Percentiles rank a stretch among this genome's conserved stretches.
phyloP scores from a whole-genome alignment of 2,797 vertebrate species.

The Hoplostethus atlanticus region DNA sequence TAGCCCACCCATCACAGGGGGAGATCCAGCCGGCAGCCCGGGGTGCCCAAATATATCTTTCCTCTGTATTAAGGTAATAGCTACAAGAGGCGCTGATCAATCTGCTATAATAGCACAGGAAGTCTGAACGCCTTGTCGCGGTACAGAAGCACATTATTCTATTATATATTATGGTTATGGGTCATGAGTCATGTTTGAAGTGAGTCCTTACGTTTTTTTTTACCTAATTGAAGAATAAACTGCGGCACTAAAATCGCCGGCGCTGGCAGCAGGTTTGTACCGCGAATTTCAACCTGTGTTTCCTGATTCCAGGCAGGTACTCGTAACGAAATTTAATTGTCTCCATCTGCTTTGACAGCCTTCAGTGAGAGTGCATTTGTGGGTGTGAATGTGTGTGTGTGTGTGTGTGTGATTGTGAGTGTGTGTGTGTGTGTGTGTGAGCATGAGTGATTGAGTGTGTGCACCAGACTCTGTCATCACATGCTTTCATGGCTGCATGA shows the following conservation, averaged over 20 bases:
- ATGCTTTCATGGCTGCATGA: constrained; percentile 72
- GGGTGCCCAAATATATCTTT: constrained; percentile 64
- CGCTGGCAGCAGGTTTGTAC: constrained; percentile 12
- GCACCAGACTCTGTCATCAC: constrained; percentile 73
- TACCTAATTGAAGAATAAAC: constrained; percentile 24
- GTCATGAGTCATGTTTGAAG: constrained; percentile 13
- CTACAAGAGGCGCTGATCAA: constrained; percentile 28
- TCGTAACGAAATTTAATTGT: constrained; percentile 63
- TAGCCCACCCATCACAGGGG: constrained; percentile 56
- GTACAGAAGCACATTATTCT: not conserved
- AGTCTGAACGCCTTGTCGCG: not conserved
- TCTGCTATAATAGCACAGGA: not conserved
- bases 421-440: constrained; percentile 36
- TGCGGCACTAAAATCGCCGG: constrained; percentile 20
- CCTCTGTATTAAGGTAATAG: constrained; percentile 45
- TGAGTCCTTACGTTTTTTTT: not conserved
- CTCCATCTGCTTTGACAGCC: constrained; percentile 69
- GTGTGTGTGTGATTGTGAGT: constrained; percentile 12
- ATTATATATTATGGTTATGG: not conserved
- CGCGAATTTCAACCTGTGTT: constrained; percentile 35
- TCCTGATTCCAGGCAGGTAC: constrained; percentile 59
- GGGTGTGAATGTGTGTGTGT: constrained; percentile 11
- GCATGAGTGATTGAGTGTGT: constrained; percentile 61
- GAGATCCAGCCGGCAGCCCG: constrained; percentile 54
- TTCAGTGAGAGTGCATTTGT: constrained; percentile 46